These are phyloP conservation scores for Pangasianodon gigas DNA, from an alignment of 2,113 vertebrate genomes.

Conservation along the genomic window DNA sequence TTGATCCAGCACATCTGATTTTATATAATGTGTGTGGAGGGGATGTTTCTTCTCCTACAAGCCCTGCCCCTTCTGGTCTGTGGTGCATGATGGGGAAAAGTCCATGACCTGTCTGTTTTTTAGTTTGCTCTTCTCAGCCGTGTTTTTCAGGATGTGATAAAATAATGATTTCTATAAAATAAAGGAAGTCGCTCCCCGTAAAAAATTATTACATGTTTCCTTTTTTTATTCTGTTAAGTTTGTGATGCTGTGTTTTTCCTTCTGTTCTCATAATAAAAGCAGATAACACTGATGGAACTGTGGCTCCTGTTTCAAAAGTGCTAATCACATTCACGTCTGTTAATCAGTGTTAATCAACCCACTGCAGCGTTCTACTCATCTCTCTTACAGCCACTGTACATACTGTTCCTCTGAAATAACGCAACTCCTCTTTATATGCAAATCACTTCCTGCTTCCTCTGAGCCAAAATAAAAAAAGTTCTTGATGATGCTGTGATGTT, in stretches of 20 bases:
- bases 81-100: no score
- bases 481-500: constrained; percentile 9
- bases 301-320: constrained; percentile 41
- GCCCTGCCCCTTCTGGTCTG: no score
- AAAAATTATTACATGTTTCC: not conserved
- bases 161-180: not conserved
- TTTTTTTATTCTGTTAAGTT: not conserved
- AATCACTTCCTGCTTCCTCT: constrained; percentile 38
- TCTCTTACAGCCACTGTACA: constrained; percentile 47
- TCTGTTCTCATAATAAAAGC: not conserved
- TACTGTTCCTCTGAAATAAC: constrained; percentile 22
- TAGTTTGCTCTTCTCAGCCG: not conserved
- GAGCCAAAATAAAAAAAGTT: not conserved
- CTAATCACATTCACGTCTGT: constrained; percentile 56
- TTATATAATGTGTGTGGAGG: no score
- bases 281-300: constrained; percentile 4
- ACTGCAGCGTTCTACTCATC: constrained; percentile 49
- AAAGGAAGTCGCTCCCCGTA: not conserved
- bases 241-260: not conserved
- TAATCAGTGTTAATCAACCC: constrained; percentile 64
- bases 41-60: no score
- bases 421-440: constrained; percentile 43
- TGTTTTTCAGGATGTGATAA: not conserved
- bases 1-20: no score
- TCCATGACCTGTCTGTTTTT: no score